Evolutionary conservation across 2,888 invertebrate species (phyloP).

Genomic region (Drosophila flavopinicola): DNA sequence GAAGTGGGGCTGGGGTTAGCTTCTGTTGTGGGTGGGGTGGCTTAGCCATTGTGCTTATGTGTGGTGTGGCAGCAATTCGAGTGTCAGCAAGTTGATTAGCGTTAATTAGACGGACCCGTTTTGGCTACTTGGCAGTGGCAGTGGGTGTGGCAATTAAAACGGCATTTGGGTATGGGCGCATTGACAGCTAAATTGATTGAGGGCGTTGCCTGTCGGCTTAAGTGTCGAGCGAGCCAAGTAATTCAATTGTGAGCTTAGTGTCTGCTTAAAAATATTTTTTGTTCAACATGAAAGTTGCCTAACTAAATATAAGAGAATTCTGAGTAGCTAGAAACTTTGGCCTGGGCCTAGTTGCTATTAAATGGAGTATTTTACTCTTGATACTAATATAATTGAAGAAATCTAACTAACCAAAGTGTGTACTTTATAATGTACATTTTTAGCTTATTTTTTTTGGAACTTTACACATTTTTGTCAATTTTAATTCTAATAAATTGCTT

Average conservation of each 20-base stretch:
- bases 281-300: background rate
- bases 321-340: too few species aligned
- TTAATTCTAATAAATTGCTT: too few species aligned
- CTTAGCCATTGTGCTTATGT: constrained; percentile 29
- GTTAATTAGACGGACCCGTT: constrained; percentile 58
- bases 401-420: too few species aligned
- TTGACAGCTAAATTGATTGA: constrained; percentile 46
- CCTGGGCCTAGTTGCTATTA: too few species aligned
- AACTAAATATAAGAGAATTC: background rate
- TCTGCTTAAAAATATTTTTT: too few species aligned
- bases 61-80: constrained; percentile 38
- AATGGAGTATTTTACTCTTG: too few species aligned
- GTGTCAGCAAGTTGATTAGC: constrained; percentile 68
- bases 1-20: too few species aligned
- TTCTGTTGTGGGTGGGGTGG: constrained; percentile 22
- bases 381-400: too few species aligned
- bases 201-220: constrained; percentile 49
- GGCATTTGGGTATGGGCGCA: constrained; percentile 24
- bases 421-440: too few species aligned
- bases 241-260: constrained; percentile 6
- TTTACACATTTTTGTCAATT: too few species aligned
- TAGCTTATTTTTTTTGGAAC: too few species aligned
- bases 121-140: background rate
- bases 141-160: constrained; percentile 45
- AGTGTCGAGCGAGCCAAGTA: constrained; percentile 20